Conservation (phyloP, 2,888 invertebrate genomes). For the Conchocele bisecta region DNA sequence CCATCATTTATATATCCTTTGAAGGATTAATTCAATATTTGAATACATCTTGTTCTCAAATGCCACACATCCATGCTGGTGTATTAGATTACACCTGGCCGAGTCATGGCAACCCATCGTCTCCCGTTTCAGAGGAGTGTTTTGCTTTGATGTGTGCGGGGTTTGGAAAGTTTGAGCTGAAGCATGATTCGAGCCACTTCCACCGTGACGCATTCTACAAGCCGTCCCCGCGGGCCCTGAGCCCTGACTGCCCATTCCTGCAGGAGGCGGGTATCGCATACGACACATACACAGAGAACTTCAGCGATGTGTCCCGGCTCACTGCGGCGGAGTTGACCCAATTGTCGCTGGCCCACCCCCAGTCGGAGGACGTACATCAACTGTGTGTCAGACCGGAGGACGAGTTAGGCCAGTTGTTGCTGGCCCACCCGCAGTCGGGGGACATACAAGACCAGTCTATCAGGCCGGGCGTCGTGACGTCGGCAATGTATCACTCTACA, state of each 20-base stretch:
- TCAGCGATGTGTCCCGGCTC: slow-evolving; percentile 6
- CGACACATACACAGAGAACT: neutral
- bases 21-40: no score
- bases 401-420: no score
- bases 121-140: slow-evolving; percentile 2
- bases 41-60: neutral
- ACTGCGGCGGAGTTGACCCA: slow-evolving; percentile 6
- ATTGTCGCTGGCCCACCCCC: slow-evolving; percentile 2
- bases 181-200: neutral
- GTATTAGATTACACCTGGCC: neutral
- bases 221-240: neutral
- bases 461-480: no score
- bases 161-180: slow-evolving; percentile 13
- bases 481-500: no score
- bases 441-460: no score
- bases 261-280: neutral
- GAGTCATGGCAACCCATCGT: neutral
- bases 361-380: slow-evolving; percentile 5
- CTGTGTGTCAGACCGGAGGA: neutral
- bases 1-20: no score
- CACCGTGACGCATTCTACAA: slow-evolving; percentile 17
- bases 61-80: neutral
- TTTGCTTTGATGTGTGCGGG: neutral
- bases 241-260: slow-evolving; percentile 1
- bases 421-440: no score